phyloP scores from a whole-genome alignment of 2,888 invertebrate species.

The Litoditis marina region DNA sequence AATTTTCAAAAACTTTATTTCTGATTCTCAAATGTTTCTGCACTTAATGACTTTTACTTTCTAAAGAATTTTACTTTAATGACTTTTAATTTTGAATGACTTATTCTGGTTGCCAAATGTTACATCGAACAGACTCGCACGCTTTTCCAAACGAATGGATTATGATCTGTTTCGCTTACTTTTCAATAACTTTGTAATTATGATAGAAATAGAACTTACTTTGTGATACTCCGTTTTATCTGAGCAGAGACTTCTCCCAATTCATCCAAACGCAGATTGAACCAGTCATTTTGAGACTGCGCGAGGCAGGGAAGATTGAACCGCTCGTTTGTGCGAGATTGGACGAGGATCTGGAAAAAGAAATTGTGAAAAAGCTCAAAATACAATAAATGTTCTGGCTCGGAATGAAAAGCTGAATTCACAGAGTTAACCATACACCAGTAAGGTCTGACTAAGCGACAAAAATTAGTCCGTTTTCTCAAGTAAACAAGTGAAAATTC shows the following conservation, averaged over 20 bases:
- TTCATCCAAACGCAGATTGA: conserved; percentile 22
- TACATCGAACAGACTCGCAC: background rate
- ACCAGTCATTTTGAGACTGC: conserved; percentile 16
- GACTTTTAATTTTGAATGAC: too few species aligned
- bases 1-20: too few species aligned
- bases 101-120: too few species aligned
- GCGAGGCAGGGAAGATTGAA: conserved; percentile 18
- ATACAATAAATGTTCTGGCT: background rate
- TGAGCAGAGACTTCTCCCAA: conserved; percentile 27
- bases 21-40: too few species aligned
- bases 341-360: conserved; percentile 17
- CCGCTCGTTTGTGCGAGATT: conserved; percentile 20
- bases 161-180: too few species aligned
- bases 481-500: too few species aligned
- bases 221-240: conserved; percentile 17
- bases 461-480: too few species aligned
- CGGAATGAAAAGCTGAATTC: background rate
- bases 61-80: too few species aligned
- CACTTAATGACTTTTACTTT: too few species aligned
- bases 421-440: too few species aligned
- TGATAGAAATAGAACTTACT: conserved; percentile 8
- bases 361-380: background rate
- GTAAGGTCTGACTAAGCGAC: too few species aligned
- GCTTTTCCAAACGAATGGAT: background rate
- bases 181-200: too few species aligned